phyloP scores from a whole-genome alignment of 23 tunicate genomes.

The Corella eumyota region DNA sequence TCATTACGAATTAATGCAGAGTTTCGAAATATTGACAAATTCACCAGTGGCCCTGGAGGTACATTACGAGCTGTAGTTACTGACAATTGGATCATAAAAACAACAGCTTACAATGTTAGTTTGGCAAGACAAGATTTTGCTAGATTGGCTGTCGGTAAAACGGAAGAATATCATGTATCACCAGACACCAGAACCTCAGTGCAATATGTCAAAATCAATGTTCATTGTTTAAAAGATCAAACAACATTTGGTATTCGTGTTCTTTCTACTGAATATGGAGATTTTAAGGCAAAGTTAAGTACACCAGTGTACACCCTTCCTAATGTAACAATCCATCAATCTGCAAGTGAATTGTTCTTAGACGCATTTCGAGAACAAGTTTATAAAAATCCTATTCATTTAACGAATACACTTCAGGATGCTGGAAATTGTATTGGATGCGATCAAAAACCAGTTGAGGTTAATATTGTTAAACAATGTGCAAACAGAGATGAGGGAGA shows the following conservation, averaged over 20 bases:
- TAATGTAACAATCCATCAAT: slow-evolving; percentile 30
- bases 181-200: slow-evolving; percentile 64
- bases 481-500: slow-evolving; percentile 33
- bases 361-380: slow-evolving; percentile 72
- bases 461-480: slow-evolving; percentile 62
- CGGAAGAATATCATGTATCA: slow-evolving; percentile 69
- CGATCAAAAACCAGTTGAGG: slow-evolving; percentile 38
- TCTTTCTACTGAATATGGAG: slow-evolving; percentile 62
- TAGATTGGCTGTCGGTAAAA: slow-evolving; percentile 26
- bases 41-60: slow-evolving; percentile 34
- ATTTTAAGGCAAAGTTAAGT: slow-evolving; percentile 46
- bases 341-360: slow-evolving; percentile 60
- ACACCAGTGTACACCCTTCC: slow-evolving; percentile 32
- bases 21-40: slow-evolving; percentile 72
- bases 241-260: slow-evolving; percentile 37
- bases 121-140: slow-evolving; percentile 59
- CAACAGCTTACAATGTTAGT: slow-evolving; percentile 29
- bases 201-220: slow-evolving; percentile 43
- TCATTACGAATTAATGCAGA: slow-evolving; percentile 37
- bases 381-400: slow-evolving; percentile 20
- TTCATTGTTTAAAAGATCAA: slow-evolving; percentile 21
- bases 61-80: slow-evolving; percentile 39
- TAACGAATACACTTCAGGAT: background rate
- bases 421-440: slow-evolving; percentile 81
- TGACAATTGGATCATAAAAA: slow-evolving; percentile 69